Conservation (phyloP, 2,797 vertebrate species). For the Chelidonichthys spinosus region DNA sequence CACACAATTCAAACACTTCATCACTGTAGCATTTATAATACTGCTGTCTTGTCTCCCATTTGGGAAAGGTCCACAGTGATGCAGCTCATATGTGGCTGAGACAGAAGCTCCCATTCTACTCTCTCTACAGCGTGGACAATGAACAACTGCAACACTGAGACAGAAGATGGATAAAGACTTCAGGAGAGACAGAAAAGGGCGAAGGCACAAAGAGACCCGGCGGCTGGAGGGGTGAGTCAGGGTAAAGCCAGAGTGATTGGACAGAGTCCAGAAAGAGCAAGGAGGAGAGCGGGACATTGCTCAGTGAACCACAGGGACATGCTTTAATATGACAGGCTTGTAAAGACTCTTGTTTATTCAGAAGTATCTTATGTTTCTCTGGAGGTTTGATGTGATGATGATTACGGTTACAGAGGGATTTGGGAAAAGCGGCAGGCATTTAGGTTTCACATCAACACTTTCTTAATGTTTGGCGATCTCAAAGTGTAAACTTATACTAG, state of each 20-base stretch:
- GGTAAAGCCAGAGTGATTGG: slow-evolving; percentile 53
- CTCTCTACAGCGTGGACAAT: not conserved
- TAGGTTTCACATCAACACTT: not conserved
- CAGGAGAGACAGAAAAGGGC: slow-evolving; percentile 53
- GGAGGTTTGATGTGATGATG: not conserved
- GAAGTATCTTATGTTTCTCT: not conserved
- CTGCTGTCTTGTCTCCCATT: not conserved
- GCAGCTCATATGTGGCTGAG: not conserved
- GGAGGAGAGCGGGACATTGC: slow-evolving; percentile 46
- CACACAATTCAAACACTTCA: slow-evolving; percentile 23
- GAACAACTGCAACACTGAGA: slow-evolving; percentile 9
- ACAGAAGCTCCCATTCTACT: slow-evolving; percentile 5
- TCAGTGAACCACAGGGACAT: slow-evolving; percentile 62
- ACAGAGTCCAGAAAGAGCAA: slow-evolving; percentile 42
- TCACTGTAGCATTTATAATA: not conserved
- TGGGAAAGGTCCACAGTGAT: slow-evolving; percentile 7
- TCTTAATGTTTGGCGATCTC: not conserved
- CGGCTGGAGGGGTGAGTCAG: slow-evolving; percentile 45
- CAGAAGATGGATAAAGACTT: slow-evolving; percentile 17
- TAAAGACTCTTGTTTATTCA: slow-evolving; percentile 40
- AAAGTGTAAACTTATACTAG: not conserved
- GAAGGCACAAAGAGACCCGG: slow-evolving; percentile 47
- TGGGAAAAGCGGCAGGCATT: not conserved
- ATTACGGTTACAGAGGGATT: not conserved
- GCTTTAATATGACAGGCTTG: slow-evolving; percentile 61